Evolutionary conservation across 2,797 vertebrate genomes (phyloP).

Genomic region (Artibeus jamaicensis): DNA sequence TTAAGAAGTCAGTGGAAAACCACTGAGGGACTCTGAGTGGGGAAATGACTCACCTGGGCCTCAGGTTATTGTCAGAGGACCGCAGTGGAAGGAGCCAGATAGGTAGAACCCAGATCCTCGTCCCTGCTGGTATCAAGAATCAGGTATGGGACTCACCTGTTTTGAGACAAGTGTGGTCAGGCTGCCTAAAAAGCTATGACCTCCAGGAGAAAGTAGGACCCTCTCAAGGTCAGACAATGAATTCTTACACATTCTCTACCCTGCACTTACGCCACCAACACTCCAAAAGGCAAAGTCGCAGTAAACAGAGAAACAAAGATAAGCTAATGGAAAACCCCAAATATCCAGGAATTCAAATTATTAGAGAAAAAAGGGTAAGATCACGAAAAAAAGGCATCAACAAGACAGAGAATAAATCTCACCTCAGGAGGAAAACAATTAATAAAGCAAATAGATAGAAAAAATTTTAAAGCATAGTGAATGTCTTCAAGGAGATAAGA

Average conservation of each 20-base stretch:
- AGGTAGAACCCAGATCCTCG: not conserved
- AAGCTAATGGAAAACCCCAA: not conserved
- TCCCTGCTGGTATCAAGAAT: not conserved
- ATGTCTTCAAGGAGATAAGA: not conserved
- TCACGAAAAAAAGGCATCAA: not conserved
- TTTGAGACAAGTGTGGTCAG: not conserved
- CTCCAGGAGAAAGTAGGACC: not conserved
- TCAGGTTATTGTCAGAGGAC: not conserved
- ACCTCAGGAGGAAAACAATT: not conserved
- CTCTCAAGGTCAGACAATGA: not conserved
- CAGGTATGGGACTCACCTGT: not conserved
- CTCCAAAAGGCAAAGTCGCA: not conserved
- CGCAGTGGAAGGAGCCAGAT: not conserved
- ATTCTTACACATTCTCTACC: not conserved
- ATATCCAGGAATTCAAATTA: not conserved
- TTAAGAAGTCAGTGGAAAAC: not conserved
- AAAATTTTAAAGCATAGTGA: not conserved
- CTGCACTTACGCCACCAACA: not conserved
- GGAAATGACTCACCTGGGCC: not conserved
- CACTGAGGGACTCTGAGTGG: not conserved
- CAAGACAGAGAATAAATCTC: not conserved
- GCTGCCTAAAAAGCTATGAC: not conserved
- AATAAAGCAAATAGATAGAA: not conserved
- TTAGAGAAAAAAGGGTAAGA: not conserved
- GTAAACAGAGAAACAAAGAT: not conserved